These are phyloP conservation scores for Polymixis lichenea DNA, from an alignment of 2,888 invertebrate genomes.

Conservation along the genomic window DNA sequence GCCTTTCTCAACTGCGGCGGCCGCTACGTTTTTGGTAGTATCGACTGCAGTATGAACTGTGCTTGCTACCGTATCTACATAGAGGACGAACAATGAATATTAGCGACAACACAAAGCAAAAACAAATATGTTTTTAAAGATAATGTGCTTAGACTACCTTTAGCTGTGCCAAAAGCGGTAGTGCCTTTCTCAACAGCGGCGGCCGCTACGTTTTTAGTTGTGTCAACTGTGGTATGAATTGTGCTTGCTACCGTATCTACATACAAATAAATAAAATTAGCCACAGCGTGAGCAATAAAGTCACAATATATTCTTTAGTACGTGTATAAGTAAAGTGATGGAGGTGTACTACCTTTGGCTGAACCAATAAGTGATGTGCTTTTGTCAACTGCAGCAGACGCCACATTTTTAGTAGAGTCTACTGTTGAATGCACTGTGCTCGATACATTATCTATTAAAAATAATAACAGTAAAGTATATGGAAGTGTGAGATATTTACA, in stretches of 20 bases:
- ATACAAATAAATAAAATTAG: constrained; percentile 14
- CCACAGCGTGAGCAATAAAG: constrained; percentile 1
- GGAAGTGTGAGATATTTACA: constrained; percentile 6
- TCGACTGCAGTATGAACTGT: constrained; percentile 33
- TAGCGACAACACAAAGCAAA: constrained; percentile 24
- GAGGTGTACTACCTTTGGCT: constrained; percentile 55
- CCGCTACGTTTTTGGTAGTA: constrained; percentile 35
- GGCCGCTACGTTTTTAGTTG: constrained; percentile 68
- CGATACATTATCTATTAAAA: constrained; percentile 72
- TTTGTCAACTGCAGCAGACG: constrained; percentile 73
- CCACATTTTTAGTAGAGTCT: constrained; percentile 76
- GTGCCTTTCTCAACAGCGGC: constrained; percentile 69
- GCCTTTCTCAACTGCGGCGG: constrained; percentile 21
- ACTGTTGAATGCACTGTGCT: constrained; percentile 71
- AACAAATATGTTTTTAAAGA: neutral
- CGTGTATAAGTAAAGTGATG: neutral
- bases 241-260: constrained; percentile 63
- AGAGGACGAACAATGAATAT: neutral
- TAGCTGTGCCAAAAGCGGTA: constrained; percentile 61
- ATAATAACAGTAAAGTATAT: constrained; percentile 23
- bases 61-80: constrained; percentile 36
- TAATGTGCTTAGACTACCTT: constrained; percentile 59
- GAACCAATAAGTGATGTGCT: constrained; percentile 63
- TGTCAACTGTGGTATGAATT: constrained; percentile 68
- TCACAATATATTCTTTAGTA: neutral